A percentile compares a stretch with the other conserved stretches of the same genome.
These are phyloP conservation scores for Drosophila insularis DNA, from an alignment of 1,140 invertebrate genomes.

Conservation along the genomic window DNA sequence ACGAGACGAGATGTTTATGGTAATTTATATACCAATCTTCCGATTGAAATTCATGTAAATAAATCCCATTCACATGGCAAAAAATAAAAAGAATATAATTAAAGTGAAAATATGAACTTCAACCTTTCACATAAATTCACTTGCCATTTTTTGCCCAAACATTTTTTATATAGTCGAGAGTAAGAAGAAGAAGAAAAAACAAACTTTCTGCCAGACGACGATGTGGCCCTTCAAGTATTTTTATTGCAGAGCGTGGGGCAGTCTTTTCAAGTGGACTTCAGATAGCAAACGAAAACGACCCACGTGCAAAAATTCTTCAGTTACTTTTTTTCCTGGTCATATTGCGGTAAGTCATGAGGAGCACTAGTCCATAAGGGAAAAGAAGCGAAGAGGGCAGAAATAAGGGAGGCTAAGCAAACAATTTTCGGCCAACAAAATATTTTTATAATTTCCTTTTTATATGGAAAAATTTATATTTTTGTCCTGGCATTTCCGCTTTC, in stretches of 20 bases:
- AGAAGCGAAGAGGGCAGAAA: background rate
- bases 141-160: conserved; percentile 47
- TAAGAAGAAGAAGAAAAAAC: conserved; percentile 21
- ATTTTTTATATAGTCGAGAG: conserved; percentile 47
- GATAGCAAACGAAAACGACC: conserved; percentile 49
- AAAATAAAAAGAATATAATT: conserved; percentile 35
- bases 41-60: conserved; percentile 68
- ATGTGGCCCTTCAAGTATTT: conserved; percentile 51
- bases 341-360: background rate
- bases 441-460: conserved; percentile 72
- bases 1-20: conserved; percentile 45
- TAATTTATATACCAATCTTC: conserved; percentile 46
- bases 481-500: conserved; percentile 61
- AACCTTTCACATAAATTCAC: conserved; percentile 57
- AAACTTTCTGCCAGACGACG: conserved; percentile 62
- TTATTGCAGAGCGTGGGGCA: conserved; percentile 42
- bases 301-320: conserved; percentile 67
- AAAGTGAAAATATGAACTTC: conserved; percentile 57
- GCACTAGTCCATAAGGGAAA: background rate
- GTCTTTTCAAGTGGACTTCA: conserved; percentile 61
- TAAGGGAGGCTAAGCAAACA: background rate
- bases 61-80: conserved; percentile 43
- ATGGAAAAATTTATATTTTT: conserved; percentile 62
- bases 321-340: conserved; percentile 16
- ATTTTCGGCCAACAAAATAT: conserved; percentile 54